These are phyloP conservation scores for Carassius auratus DNA, from an alignment of 2,113 vertebrate species.

Conservation along the genomic window DNA sequence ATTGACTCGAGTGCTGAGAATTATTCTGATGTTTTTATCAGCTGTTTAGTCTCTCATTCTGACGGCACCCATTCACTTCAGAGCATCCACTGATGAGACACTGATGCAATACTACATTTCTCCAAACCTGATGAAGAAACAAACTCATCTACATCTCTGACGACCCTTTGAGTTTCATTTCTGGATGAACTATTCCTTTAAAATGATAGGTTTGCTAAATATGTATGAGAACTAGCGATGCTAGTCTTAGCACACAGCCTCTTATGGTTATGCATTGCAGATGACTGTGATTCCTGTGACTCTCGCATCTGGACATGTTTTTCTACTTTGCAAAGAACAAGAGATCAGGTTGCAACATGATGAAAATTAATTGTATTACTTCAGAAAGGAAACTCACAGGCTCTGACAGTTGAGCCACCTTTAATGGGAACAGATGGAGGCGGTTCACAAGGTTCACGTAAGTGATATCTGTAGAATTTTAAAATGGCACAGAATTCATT, in stretches of 20 bases:
- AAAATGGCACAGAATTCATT: slow-evolving; percentile 55
- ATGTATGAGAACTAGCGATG: neutral
- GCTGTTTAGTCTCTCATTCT: no score
- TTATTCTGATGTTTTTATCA: no score
- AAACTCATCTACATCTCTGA: no score
- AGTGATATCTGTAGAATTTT: slow-evolving; percentile 50
- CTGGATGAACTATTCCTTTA: no score
- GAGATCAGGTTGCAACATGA: neutral
- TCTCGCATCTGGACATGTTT: neutral
- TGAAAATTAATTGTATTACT: slow-evolving; percentile 16
- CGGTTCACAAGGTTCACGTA: slow-evolving; percentile 39
- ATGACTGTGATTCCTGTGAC: neutral
- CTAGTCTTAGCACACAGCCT: neutral
- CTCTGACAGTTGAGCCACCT: slow-evolving; percentile 39
- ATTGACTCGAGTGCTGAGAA: neutral
- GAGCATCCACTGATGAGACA: no score
- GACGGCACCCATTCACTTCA: no score
- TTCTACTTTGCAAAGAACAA: neutral
- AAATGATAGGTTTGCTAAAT: neutral
- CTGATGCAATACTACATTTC: no score
- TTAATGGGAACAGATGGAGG: slow-evolving; percentile 39
- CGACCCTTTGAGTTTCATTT: no score
- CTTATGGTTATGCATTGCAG: neutral
- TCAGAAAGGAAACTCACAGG: neutral
- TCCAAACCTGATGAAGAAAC: no score